These are phyloP conservation scores for Rhynchophorus ferrugineus DNA, from an alignment of 1,140 invertebrate genomes.

Conservation along the genomic window DNA sequence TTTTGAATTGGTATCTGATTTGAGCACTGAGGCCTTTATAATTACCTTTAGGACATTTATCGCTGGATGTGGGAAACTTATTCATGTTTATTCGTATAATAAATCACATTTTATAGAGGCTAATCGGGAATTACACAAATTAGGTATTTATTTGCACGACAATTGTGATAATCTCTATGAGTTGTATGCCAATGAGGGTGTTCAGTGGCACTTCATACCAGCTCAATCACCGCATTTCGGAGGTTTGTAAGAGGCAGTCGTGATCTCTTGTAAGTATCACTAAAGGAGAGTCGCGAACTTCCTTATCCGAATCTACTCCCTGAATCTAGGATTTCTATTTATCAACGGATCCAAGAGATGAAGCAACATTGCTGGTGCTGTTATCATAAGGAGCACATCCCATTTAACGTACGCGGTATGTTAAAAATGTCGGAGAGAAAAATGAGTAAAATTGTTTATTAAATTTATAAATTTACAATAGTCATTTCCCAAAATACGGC, in stretches of 20 bases:
- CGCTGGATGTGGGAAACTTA: slow-evolving; percentile 29
- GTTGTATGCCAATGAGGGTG: slow-evolving; percentile 5
- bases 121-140: slow-evolving; percentile 12
- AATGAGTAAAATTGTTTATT: no score
- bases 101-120: slow-evolving; percentile 23
- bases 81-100: slow-evolving; percentile 28
- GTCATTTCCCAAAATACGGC: no score
- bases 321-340: no score
- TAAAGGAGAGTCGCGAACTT: slow-evolving; percentile 28
- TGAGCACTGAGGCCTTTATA: slow-evolving; percentile 31
- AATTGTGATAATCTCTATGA: slow-evolving; percentile 15
- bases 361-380: no score
- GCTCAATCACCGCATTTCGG: slow-evolving; percentile 33
- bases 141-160: background rate
- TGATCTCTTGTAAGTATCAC: slow-evolving; percentile 31
- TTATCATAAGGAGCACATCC: no score
- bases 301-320: no score
- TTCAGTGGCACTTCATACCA: slow-evolving; percentile 32
- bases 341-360: no score
- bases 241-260: slow-evolving; percentile 34
- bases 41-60: slow-evolving; percentile 33
- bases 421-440: no score
- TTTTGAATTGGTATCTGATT: slow-evolving; percentile 35
- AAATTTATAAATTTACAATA: no score
- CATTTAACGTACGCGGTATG: no score